phyloP scores from a whole-genome alignment of 1,140 invertebrate species.

The Ectropis grisescens region DNA sequence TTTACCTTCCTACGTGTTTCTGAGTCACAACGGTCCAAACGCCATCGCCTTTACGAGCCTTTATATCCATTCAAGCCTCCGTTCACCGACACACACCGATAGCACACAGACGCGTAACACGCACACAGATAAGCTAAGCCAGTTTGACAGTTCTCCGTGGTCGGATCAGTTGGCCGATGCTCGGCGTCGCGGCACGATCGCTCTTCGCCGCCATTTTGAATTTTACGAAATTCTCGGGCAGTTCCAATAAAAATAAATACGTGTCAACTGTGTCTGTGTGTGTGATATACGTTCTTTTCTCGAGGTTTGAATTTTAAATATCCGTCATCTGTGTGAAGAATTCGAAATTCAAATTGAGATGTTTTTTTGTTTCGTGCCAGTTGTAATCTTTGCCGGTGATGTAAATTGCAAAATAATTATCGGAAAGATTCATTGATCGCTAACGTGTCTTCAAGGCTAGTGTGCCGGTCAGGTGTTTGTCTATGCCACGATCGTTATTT shows the following conservation, averaged over 20 bases:
- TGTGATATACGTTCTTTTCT: conserved; percentile 29
- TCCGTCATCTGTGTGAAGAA: too few species aligned
- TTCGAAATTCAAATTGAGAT: conserved; percentile 14
- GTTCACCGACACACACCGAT: conserved; percentile 13
- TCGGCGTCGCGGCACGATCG: conserved; percentile 50
- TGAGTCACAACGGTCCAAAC: conserved; percentile 11
- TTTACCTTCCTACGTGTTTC: conserved; percentile 3
- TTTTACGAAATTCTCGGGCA: conserved; percentile 35
- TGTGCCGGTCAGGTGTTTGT: conserved; percentile 7
- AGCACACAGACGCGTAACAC: conserved; percentile 17
- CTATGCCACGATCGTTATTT: conserved; percentile 9
- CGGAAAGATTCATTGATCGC: conserved; percentile 21
- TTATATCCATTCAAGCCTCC: conserved; percentile 48
- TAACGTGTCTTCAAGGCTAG: conserved; percentile 18
- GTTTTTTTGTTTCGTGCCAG: conserved; percentile 26
- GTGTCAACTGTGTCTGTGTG: conserved; percentile 38
- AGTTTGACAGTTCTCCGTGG: conserved; percentile 50
- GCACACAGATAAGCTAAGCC: conserved; percentile 33
- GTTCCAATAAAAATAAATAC: conserved; percentile 45
- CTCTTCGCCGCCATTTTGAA: conserved; percentile 34
- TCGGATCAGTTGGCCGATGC: conserved; percentile 54
- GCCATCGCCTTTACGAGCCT: conserved; percentile 12
- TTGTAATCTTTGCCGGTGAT: conserved; percentile 17
- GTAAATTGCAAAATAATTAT: conserved; percentile 47
- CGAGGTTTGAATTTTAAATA: too few species aligned